These are phyloP conservation scores for Laodelphax striatellus DNA, from an alignment of 1,140 invertebrate species.

Conservation along the genomic window DNA sequence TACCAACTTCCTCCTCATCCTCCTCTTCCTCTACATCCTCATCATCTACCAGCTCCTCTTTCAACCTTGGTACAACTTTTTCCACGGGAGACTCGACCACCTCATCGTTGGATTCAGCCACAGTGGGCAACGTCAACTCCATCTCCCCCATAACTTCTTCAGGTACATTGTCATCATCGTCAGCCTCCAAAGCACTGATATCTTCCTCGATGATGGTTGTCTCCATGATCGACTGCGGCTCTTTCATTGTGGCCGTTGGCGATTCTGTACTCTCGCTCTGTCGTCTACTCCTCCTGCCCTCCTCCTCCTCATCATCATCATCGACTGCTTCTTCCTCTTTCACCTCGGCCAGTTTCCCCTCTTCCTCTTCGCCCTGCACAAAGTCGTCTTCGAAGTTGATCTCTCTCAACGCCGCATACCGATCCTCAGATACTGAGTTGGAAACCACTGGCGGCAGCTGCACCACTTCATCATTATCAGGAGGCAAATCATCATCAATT, in stretches of 20 bases:
- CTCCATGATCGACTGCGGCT: conserved; percentile 26
- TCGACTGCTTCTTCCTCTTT: conserved; percentile 4
- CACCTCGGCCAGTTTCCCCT: conserved; percentile 19
- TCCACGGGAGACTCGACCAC: conserved; percentile 1
- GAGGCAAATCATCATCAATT: conserved; percentile 23
- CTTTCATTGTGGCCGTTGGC: conserved; percentile 22
- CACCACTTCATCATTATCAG: conserved; percentile 24
- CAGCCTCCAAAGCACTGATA: conserved; percentile 19
- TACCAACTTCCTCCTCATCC: neutral
- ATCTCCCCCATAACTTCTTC: conserved; percentile 16
- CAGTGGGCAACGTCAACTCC: conserved; percentile 6
- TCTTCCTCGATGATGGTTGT: conserved; percentile 27
- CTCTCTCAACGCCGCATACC: conserved; percentile 56
- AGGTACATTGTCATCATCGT: conserved; percentile 17
- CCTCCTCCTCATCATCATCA: conserved; percentile 22
- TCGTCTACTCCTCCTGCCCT: conserved; percentile 22
- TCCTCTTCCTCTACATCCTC: neutral
- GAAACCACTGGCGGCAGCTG: conserved; percentile 30
- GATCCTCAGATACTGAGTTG: conserved; percentile 34
- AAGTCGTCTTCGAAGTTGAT: conserved; percentile 46
- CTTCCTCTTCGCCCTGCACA: conserved; percentile 21
- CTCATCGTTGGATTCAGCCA: conserved; percentile 10
- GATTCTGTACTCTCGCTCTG: conserved; percentile 26
- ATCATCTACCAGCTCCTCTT: neutral
- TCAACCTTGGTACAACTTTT: neutral